Conservation (phyloP, 2,113 vertebrate species). For the Cynocephalus volans region DNA sequence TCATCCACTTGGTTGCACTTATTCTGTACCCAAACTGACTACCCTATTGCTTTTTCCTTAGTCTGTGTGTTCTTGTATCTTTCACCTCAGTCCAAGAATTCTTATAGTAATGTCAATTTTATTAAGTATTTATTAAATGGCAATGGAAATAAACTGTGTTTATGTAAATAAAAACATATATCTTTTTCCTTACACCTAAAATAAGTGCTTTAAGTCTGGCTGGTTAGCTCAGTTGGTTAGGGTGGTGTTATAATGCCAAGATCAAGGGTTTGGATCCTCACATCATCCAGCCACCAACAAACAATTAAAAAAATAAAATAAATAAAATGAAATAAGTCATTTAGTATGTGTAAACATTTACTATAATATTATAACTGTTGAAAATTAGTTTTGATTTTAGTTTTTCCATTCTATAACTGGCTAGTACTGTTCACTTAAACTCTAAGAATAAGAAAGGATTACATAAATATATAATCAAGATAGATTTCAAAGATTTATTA, state of each 20-base stretch:
- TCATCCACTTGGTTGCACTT: background rate
- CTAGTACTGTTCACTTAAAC: background rate
- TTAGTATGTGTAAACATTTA: background rate
- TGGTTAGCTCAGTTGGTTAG: no score
- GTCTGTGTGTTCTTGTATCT: background rate
- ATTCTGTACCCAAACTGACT: background rate
- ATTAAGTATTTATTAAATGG: background rate
- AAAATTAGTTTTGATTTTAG: background rate
- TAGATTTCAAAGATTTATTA: background rate
- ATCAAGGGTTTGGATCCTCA: no score
- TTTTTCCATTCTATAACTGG: background rate
- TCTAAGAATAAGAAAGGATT: background rate
- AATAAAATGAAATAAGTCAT: background rate
- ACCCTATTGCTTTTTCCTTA: background rate
- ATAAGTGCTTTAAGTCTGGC: background rate
- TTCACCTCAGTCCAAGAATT: background rate
- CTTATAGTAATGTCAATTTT: background rate
- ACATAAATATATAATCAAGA: background rate
- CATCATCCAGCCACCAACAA: no score
- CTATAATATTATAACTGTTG: background rate
- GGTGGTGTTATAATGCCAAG: no score
- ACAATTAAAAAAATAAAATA: no score
- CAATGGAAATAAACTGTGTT: background rate
- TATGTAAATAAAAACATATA: background rate
- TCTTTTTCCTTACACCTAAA: background rate